Evolutionary conservation across 2,888 invertebrate genomes (phyloP).

Genomic region (Philereme vetulata): DNA sequence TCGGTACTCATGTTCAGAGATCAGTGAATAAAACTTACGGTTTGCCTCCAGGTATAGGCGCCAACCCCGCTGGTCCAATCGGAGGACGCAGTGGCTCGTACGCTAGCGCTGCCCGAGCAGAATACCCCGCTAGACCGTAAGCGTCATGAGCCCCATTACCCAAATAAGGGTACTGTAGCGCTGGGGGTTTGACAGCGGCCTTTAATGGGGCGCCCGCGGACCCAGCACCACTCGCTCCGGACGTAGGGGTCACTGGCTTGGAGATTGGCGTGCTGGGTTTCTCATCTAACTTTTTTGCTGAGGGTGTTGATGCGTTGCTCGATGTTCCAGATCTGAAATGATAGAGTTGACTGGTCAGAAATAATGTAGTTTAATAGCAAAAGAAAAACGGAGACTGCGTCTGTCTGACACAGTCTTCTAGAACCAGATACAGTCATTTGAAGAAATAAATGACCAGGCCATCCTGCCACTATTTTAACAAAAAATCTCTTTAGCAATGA

Average conservation of each 20-base stretch:
- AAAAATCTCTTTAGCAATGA: too few species aligned
- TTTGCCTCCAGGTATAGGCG: constrained; percentile 91
- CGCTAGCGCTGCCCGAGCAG: constrained; percentile 77
- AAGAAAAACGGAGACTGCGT: too few species aligned
- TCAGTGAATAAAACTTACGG: constrained; percentile 86
- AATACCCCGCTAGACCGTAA: constrained; percentile 78
- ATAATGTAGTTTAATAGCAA: background rate
- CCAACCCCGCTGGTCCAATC: constrained; percentile 83
- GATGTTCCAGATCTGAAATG: constrained; percentile 90
- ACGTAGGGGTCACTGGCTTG: constrained; percentile 94
- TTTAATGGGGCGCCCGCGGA: constrained; percentile 83
- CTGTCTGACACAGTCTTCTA: too few species aligned
- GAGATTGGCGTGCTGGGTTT: constrained; percentile 96
- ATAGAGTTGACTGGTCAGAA: constrained; percentile 3
- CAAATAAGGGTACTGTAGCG: constrained; percentile 86
- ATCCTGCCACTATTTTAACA: too few species aligned
- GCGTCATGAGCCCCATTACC: constrained; percentile 79
- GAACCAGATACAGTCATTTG: too few species aligned
- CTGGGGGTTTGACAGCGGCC: constrained; percentile 84
- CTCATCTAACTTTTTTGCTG: constrained; percentile 93
- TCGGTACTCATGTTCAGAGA: too few species aligned
- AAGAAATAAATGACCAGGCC: too few species aligned
- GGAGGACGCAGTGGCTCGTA: constrained; percentile 80
- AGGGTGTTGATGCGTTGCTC: constrained; percentile 95
- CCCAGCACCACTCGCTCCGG: constrained; percentile 85